These are phyloP conservation scores for Eupithecia insigniata DNA, from an alignment of 2,888 invertebrate species.

Conservation along the genomic window DNA sequence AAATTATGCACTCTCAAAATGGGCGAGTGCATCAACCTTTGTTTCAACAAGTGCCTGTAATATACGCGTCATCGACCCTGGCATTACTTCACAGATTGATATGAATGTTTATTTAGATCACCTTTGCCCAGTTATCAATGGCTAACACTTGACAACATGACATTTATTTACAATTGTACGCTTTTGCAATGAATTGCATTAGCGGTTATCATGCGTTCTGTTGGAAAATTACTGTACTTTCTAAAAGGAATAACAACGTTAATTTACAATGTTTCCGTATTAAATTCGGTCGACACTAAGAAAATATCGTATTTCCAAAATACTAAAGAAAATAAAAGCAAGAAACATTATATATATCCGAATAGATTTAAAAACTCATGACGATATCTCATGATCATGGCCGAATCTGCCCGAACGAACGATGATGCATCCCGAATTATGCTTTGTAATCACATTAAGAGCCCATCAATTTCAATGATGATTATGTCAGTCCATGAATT, in stretches of 20 bases:
- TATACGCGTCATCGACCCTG: constrained; percentile 44
- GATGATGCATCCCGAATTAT: constrained; percentile 28
- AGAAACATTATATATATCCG: background rate
- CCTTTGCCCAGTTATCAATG: constrained; percentile 45
- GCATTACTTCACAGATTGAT: constrained; percentile 53
- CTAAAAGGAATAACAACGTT: background rate
- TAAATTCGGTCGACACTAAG: background rate
- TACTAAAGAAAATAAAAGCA: background rate
- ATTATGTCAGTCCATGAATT: constrained; percentile 27
- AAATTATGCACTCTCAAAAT: constrained; percentile 31
- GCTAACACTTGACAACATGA: constrained; percentile 46
- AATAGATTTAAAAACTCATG: background rate
- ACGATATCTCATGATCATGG: background rate
- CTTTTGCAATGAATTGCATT: constrained; percentile 47
- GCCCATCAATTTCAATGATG: constrained; percentile 33
- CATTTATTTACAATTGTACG: constrained; percentile 46
- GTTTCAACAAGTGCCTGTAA: constrained; percentile 42
- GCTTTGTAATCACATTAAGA: constrained; percentile 32
- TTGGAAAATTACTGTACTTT: constrained; percentile 27
- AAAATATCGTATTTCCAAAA: background rate
- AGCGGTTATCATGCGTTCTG: constrained; percentile 34
- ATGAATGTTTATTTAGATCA: constrained; percentile 56
- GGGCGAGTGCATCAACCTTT: constrained; percentile 48
- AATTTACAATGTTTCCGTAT: background rate
- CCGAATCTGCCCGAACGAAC: background rate